These are phyloP conservation scores for Alethe castanea DNA, from an alignment of 2,113 vertebrate species.

Conservation along the genomic window DNA sequence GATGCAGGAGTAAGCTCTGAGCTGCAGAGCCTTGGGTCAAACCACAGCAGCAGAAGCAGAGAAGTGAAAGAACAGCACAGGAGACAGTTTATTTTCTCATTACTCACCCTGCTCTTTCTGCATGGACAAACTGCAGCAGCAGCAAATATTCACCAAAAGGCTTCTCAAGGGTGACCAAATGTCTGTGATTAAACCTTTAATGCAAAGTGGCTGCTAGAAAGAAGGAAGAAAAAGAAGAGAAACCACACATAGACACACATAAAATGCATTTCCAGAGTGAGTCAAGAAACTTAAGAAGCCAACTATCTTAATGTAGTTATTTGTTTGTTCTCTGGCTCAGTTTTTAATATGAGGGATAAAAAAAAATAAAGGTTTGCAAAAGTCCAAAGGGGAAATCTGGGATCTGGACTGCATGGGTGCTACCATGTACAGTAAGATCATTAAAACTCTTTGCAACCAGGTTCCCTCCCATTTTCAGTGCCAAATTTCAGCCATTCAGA, in stretches of 20 bases:
- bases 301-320: not conserved
- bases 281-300: not conserved
- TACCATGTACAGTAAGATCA: not conserved
- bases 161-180: slow-evolving; percentile 3
- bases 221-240: not conserved
- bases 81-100: slow-evolving; percentile 13
- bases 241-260: not conserved
- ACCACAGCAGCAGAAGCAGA: not conserved
- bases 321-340: not conserved
- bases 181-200: not conserved
- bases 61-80: not conserved
- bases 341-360: not conserved
- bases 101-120: not conserved
- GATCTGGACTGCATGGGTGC: not conserved
- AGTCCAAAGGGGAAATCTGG: not conserved
- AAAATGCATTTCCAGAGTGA: not conserved
- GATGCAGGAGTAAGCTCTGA: not conserved
- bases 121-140: not conserved
- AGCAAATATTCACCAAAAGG: not conserved
- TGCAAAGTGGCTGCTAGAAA: not conserved
- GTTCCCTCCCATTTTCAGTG: not conserved
- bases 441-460: not conserved
- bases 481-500: not conserved
- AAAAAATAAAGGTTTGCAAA: not conserved
- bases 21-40: not conserved